Conservation (phyloP, 2,888 invertebrate genomes). For the Diachrysia chrysitis region DNA sequence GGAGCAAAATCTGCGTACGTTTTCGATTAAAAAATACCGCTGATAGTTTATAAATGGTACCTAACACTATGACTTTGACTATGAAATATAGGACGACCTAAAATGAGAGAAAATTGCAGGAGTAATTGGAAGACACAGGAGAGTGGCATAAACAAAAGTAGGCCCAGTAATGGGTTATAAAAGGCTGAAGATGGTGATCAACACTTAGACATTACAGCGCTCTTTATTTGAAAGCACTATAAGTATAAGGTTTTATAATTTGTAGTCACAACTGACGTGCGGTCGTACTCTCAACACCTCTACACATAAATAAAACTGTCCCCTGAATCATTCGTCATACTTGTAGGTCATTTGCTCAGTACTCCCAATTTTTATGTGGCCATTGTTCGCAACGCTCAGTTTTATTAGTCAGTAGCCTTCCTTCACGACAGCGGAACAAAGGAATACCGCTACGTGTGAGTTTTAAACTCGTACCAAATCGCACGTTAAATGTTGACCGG, state of each 20-base stretch:
- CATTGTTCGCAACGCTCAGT: slow-evolving; percentile 74
- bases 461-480: slow-evolving; percentile 61
- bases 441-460: slow-evolving; percentile 66
- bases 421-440: slow-evolving; percentile 70
- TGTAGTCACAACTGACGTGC: neutral
- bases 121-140: too few species aligned
- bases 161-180: too few species aligned
- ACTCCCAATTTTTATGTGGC: slow-evolving; percentile 72
- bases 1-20: too few species aligned
- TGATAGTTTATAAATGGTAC: too few species aligned
- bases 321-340: slow-evolving; percentile 54
- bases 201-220: too few species aligned
- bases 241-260: neutral
- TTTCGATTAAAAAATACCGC: too few species aligned
- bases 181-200: too few species aligned
- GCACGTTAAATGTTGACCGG: slow-evolving; percentile 50
- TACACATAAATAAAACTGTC: slow-evolving; percentile 41
- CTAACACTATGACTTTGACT: neutral
- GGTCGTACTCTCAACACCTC: neutral
- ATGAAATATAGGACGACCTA: neutral
- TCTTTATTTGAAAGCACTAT: too few species aligned
- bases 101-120: too few species aligned
- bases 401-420: slow-evolving; percentile 77
- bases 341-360: slow-evolving; percentile 49
- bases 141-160: too few species aligned